Evolutionary conservation across 2,888 invertebrate genomes (phyloP), one percentile per base, ranked within the genome.

Genomic region (Callimorpha dominula): DNA sequence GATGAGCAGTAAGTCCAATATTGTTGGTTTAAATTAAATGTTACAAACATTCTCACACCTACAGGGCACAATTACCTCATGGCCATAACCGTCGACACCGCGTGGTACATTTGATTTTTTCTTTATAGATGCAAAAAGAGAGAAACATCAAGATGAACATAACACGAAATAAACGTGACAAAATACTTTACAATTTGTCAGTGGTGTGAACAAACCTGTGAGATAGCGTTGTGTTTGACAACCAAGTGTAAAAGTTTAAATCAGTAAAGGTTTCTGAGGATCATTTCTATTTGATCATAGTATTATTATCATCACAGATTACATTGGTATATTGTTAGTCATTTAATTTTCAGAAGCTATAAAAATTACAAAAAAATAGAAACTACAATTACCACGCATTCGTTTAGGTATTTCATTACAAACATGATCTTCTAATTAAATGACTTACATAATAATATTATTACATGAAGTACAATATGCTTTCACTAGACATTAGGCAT

Each of bases 21-120:
- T 80, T 83, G 82, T 83, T 84, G 85, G 87, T 84, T 82, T 82
- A 86, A 81, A 79, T 79, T 72, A 79, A 88, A 91, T 90, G 91
- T 87, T 86, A 90, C 88, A 88, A 88, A 90, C 88, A 91, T 88
- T 90, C 86, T 89, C 90, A 94, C 91, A 93, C 94, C 94, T 95
- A 95, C 90, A 86, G 94, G 95, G 91, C 90, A 90, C 89, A 91
- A 86, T 97, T 98, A 98, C 98, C 98, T 98, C 98, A 98, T 97
- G 91, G 98, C 98, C 96, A 98, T 98, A 94, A 98, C 98, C 95
- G 98, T 98, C 88, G 98, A 98, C 94, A 98, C 98, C 94, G 98
- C 98, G 97, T 98, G 98, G 97, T 98, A 98, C 98, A 98, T 98
- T 97, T 98, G 98, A 97, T 98, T 98, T 97, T 97, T 97, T 96